These are phyloP conservation scores for Aspiorhynchus laticeps DNA, from an alignment of 2,113 vertebrate species.

Conservation along the genomic window DNA sequence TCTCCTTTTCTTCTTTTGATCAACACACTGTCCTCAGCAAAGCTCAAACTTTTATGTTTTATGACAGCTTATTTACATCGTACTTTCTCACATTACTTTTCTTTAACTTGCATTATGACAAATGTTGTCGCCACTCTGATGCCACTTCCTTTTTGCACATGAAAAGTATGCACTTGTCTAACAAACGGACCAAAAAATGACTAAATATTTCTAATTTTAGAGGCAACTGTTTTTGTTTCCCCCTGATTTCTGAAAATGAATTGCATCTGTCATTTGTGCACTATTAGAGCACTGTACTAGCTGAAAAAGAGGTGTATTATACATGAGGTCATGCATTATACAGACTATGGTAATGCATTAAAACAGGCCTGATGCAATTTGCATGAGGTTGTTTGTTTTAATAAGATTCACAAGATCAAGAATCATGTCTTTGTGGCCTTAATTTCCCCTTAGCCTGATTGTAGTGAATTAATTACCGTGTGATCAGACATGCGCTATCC, in stretches of 20 bases:
- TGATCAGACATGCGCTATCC: not conserved
- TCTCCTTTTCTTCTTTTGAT: not conserved
- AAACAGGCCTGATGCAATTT: conserved; percentile 44
- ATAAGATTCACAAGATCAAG: conserved; percentile 30
- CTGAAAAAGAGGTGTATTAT: conserved; percentile 46
- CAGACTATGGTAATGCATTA: conserved; percentile 28
- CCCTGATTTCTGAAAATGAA: not conserved
- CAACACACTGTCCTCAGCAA: not conserved
- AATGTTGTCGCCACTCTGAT: not conserved
- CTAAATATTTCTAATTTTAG: conserved; percentile 4
- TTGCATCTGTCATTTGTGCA: not conserved
- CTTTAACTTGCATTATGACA: conserved; percentile 23
- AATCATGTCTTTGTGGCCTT: conserved; percentile 13
- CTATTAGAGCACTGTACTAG: not conserved
- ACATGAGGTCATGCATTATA: conserved; percentile 52
- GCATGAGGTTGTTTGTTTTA: conserved; percentile 43
- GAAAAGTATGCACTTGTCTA: conserved; percentile 1
- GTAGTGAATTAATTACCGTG: not conserved
- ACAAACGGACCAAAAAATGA: not conserved
- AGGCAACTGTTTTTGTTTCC: not conserved
- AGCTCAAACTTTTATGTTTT: not conserved
- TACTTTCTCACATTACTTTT: conserved; percentile 2
- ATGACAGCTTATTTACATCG: conserved; percentile 10
- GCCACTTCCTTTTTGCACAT: not conserved
- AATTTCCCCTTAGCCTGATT: conserved; percentile 21